Percentiles rank a stretch among this genome's conserved stretches.
These are phyloP conservation scores for Mya arenaria DNA, from an alignment of 1,140 invertebrate genomes.

Conservation along the genomic window DNA sequence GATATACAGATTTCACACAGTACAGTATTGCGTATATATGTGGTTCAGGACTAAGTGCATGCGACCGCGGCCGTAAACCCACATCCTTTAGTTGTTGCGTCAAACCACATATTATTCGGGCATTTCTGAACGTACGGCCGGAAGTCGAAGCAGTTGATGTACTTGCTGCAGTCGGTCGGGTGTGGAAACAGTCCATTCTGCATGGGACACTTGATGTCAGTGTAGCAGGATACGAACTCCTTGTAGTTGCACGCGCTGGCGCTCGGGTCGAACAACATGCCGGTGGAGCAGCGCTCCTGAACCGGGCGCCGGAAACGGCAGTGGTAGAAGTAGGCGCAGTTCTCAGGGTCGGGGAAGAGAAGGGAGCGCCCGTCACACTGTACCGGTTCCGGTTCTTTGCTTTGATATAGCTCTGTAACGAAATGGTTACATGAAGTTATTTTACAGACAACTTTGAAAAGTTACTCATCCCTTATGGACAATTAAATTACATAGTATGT, in stretches of 20 bases:
- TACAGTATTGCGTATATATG: too few species aligned
- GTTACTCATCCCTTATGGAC: too few species aligned
- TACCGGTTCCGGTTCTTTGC: conserved; percentile 49
- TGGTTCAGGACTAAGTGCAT: too few species aligned
- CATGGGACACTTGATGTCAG: conserved; percentile 57
- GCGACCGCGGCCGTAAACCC: not conserved
- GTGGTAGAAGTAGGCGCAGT: conserved; percentile 66
- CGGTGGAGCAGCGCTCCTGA: conserved; percentile 54
- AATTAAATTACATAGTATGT: too few species aligned
- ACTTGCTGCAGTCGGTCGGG: conserved; percentile 60
- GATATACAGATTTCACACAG: too few species aligned
- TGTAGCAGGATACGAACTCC: conserved; percentile 60
- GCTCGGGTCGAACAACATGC: conserved; percentile 62
- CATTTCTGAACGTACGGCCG: conserved; percentile 63
- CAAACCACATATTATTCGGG: conserved; percentile 50
- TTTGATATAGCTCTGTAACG: conserved; percentile 40
- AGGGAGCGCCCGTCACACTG: not conserved
- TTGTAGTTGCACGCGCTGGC: conserved; percentile 63
- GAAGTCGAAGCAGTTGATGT: conserved; percentile 64
- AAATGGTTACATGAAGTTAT: too few species aligned
- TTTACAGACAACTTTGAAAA: too few species aligned
- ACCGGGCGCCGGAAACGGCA: conserved; percentile 49
- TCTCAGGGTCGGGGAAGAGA: conserved; percentile 59
- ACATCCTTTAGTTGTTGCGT: conserved; percentile 51
- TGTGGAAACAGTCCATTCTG: conserved; percentile 59